Base-by-base conservation (phyloP, 2,797 vertebrate genomes). In the Phyllotis vaccarum region DNA sequence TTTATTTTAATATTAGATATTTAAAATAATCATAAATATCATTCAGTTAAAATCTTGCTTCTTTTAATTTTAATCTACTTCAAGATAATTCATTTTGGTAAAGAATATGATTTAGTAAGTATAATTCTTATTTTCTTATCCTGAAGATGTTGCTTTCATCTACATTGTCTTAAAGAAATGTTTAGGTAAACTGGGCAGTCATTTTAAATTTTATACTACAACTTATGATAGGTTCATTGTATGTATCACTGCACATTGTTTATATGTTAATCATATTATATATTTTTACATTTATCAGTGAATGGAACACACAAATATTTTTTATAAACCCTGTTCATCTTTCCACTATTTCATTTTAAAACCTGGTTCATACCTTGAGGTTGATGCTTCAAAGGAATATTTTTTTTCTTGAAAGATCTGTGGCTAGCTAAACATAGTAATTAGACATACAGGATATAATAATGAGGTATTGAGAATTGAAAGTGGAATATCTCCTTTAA, bases 181-280 rank as follows among this genome's bases (percentile, higher is more conserved):
- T 54, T 94, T 89, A 54, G 21, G 58, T 68, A 37, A 62, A 91
- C 40, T 34, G n/a, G 14, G 21, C 0, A 46, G 0, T 80, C 0
- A 56, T 54, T 90, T 97, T 11, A 72, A 72, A 29, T 21, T 89
- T 93, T 79, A 85, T 95, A 74, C 60, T 85, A 46, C 5, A 86
- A 88, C 2, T 56, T 43, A 68, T 60, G 1, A 43, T 89, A 86
- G 54, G 5, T 87, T 80, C 86, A 66, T 64, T 83, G 10, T 52
- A 43, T 70, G 52, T 46, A 66, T 91, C 17, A 37, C 54, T 87
- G 29, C 14, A 72, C 43, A 24, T 54, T 86, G 13, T 49, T 9
- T 11, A 66, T 58, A 70, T 74, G 37, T 40, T 90, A 34, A 1
- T 75, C 46, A 60, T 74, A 31, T 80, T 52, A 40, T 60, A 37